Base-by-base conservation (phyloP, 2,113 vertebrate genomes). In the Pycnonotus jocosus region DNA sequence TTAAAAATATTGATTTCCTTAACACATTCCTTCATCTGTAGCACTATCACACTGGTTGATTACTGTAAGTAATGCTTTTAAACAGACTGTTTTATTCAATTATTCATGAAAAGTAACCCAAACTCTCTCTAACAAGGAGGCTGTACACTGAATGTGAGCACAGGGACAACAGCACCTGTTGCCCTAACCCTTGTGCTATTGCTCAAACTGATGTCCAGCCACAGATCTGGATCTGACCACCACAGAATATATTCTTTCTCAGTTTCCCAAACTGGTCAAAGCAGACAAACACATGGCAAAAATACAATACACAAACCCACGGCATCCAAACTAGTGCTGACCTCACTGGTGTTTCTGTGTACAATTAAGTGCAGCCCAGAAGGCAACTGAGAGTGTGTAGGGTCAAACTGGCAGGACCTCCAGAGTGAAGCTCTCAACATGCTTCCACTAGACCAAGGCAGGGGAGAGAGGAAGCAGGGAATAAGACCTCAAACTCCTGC, bases 81-180 rank as follows among this genome's bases (percentile, higher is more conserved):
- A 60, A 66, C 9, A 21, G 54, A 48, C 6, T 10, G 4, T 22
- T 69, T 81, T 24, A 82, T 23, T 68, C 22, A 66, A 76, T 74
- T 76, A 71, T 57, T 83, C 42, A 82, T 21, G 12, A 53, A 44
- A 66, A 76, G 37, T 23, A 86, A 88, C 22, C 10, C 51, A 61
- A 90, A 72, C 11, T 25, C 28, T 71, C 18, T n/a, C n/a, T n/a
- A 90, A n/a, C 30, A 74, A 37, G 19, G 35, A 7, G 2, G 38
- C 22, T 35, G 18, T 3, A 33, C 51, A 45, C 21, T 25, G 18
- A 51, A 84, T 77, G 57, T 31, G 64, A 81, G 23, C 47, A 73
- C 50, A 25, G 18, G 30, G 25, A 50, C 22, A 58, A 47, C 47
- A 58, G 35, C 0, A 0, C 4, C 18, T 21, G 31, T 10, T 0